A percentile compares a stretch with the other conserved stretches of the same genome.
Conservation (phyloP, 2,888 invertebrate species). For the Synanthedon formicaeformis region DNA sequence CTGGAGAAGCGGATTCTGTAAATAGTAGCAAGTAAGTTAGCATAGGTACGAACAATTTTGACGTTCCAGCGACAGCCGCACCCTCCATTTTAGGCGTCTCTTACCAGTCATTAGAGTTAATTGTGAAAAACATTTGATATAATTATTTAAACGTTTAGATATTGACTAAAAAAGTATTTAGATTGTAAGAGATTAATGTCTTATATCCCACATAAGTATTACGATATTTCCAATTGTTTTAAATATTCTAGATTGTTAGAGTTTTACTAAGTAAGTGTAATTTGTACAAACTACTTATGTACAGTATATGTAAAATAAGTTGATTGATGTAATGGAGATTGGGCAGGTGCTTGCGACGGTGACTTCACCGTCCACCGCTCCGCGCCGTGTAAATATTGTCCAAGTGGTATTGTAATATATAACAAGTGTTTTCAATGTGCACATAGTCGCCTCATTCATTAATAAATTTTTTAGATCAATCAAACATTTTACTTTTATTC, state of each 20-base stretch:
- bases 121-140: slow-evolving; percentile 32
- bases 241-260: slow-evolving; percentile 43
- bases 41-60: too few species aligned
- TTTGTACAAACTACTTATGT: slow-evolving; percentile 67
- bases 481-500: slow-evolving; percentile 34
- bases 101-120: slow-evolving; percentile 57
- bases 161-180: slow-evolving; percentile 39
- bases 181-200: slow-evolving; percentile 54
- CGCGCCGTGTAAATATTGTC: slow-evolving; percentile 58
- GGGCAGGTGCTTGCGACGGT: slow-evolving; percentile 10
- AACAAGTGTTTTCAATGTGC: slow-evolving; percentile 69
- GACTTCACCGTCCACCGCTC: slow-evolving; percentile 8
- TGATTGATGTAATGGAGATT: slow-evolving; percentile 17
- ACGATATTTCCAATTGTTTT: slow-evolving; percentile 65
- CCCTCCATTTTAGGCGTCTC: slow-evolving; percentile 23
- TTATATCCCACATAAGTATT: slow-evolving; percentile 66
- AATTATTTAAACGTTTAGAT: slow-evolving; percentile 45
- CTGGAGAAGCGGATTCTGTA: slow-evolving; percentile 11
- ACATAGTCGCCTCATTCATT: slow-evolving; percentile 71
- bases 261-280: slow-evolving; percentile 39
- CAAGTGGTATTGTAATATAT: slow-evolving; percentile 57
- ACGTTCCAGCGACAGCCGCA: slow-evolving; percentile 36
- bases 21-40: too few species aligned
- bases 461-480: slow-evolving; percentile 70
- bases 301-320: slow-evolving; percentile 45